Evolutionary conservation across 2,888 invertebrate genomes (phyloP), one percentile per base, ranked within the genome.

Genomic region (Lacanobia wlatinum): DNA sequence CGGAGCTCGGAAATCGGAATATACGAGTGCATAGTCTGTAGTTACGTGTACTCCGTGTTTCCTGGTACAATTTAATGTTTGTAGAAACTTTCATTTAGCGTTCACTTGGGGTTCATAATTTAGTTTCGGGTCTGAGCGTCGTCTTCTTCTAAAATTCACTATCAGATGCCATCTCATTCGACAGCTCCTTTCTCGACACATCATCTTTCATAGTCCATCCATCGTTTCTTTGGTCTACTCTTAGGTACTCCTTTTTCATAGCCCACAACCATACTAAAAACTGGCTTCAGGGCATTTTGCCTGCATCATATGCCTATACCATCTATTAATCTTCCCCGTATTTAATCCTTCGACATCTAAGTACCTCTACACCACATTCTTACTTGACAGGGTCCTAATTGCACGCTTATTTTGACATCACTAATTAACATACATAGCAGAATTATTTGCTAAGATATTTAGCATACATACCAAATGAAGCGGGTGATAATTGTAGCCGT

Each of bases 381-480:
- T 60, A 66, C 59, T n/a, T 52, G 73, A 73, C 69, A 76, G 70
- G 14, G 18, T 23, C 56, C 55, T 77, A 84, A 80, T 83, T 78
- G 68, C 70, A 23, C 61, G 66, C 63, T 73, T 62, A 85, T 70
- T 84, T 84, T 78, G 61, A 81, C 70, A 63, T 83, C 68, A 84
- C 59, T 76, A 64, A 78, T 84, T 78, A 85, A 64, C 73, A 70
- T 70, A 59, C 69, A 70, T 72, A 66, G 53, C 80, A 63, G 62
- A 59, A 76, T 73, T 68, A 74, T 72, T 77, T 55, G 59, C 73
- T 61, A 50, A 85, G 66, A 76, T 75, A 84, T 85, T 87, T 87
- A 87, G 80, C 77, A 83, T 82, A 80, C 68, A 84, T 85, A 87
- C 74, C 86, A 79, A 82, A 88, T 79, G 85, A 80, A 87, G 88